Conservation (phyloP, 2,888 invertebrate species). For the Protonemura montana region DNA sequence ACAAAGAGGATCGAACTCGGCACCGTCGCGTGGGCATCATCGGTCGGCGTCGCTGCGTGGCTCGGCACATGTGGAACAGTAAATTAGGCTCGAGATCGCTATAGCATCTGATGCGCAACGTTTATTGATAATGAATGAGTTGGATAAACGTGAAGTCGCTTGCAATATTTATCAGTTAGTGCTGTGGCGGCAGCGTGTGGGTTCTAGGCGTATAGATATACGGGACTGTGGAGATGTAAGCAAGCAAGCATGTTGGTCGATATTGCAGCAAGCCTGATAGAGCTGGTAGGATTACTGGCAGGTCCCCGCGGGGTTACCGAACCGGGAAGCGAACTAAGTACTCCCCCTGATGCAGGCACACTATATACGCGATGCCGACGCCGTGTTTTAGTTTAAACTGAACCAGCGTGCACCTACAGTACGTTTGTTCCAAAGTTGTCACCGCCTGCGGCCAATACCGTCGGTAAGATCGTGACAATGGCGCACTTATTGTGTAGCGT, state of each 20-base stretch:
- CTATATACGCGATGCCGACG: neutral
- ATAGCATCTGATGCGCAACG: neutral
- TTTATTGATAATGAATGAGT: constrained; percentile 15
- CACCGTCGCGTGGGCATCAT: neutral
- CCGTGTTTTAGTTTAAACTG: too few species aligned
- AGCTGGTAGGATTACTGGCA: neutral
- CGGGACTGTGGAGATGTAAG: neutral
- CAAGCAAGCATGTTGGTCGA: constrained; percentile 32
- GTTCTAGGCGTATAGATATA: neutral
- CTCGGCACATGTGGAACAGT: neutral
- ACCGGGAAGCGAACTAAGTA: constrained; percentile 39
- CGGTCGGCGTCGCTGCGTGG: constrained; percentile 7
- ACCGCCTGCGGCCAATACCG: neutral
- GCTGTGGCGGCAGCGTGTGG: neutral
- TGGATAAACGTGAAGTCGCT: neutral
- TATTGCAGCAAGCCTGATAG: constrained; percentile 19
- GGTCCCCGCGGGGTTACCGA: constrained; percentile 41
- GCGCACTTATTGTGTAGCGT: neutral
- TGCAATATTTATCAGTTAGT: constrained; percentile 27
- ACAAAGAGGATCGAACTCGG: constrained; percentile 21
- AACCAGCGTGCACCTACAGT: neutral
- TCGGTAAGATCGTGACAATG: neutral
- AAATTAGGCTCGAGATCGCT: neutral
- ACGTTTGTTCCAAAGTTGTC: neutral
- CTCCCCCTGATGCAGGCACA: neutral